Evolutionary conservation across 1,140 invertebrate genomes (phyloP).

Genomic region (Wiebesia pumilae): DNA sequence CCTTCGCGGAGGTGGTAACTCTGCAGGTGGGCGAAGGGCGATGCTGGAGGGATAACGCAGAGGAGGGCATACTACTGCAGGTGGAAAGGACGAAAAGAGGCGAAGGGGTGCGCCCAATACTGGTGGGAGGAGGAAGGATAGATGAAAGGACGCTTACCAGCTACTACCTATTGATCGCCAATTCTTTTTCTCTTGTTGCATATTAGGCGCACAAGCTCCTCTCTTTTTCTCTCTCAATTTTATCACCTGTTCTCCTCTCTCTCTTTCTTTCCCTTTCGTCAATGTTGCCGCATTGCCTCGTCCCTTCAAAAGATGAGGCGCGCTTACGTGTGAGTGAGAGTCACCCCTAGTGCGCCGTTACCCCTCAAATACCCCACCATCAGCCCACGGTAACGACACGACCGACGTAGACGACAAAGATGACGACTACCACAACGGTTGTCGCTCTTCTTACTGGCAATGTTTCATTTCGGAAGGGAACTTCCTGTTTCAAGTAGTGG

Average conservation of each 20-base stretch:
- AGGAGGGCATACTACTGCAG: slow-evolving; percentile 54
- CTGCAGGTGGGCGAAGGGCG: slow-evolving; percentile 55
- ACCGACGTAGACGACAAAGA: background rate
- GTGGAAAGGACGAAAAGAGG: slow-evolving; percentile 54
- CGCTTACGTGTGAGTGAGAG: background rate
- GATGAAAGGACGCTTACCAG: slow-evolving; percentile 75
- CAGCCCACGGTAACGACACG: background rate
- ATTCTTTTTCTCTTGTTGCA: slow-evolving; percentile 76
- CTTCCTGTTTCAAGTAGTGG: slow-evolving; percentile 63
- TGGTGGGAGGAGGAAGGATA: slow-evolving; percentile 57
- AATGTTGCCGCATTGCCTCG: slow-evolving; percentile 16
- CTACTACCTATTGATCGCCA: slow-evolving; percentile 76
- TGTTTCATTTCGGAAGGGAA: slow-evolving; percentile 70
- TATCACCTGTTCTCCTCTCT: slow-evolving; percentile 39
- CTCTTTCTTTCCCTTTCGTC: slow-evolving; percentile 45
- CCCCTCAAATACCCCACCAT: slow-evolving; percentile 51
- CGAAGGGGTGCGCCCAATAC: slow-evolving; percentile 51
- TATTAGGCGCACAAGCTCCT: slow-evolving; percentile 71
- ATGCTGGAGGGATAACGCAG: slow-evolving; percentile 34
- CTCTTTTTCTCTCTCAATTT: slow-evolving; percentile 39
- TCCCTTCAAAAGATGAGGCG: slow-evolving; percentile 36
- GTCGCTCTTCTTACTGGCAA: slow-evolving; percentile 69
- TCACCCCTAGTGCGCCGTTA: slow-evolving; percentile 49
- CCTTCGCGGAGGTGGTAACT: slow-evolving; percentile 54
- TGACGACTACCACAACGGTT: slow-evolving; percentile 42